A percentile compares a stretch with the other conserved stretches of the same genome.
These are phyloP conservation scores for Rhombomys opimus DNA, from an alignment of 2,113 vertebrate genomes.

Conservation along the genomic window DNA sequence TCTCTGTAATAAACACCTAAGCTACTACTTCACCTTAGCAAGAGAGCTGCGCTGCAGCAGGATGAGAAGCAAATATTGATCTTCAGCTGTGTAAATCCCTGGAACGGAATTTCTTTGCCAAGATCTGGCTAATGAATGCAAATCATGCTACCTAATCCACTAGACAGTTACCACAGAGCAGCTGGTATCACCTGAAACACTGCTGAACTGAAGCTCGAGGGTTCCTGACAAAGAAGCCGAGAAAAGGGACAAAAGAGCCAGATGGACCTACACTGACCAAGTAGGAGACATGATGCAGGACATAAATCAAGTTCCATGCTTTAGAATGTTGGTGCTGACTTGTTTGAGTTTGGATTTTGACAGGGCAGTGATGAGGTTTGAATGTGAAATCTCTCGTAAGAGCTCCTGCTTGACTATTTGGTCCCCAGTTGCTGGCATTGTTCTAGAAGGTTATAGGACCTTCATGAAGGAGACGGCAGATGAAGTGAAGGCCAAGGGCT, in stretches of 20 bases:
- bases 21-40: conserved; percentile 84
- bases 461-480: background rate
- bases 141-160: conserved; percentile 78
- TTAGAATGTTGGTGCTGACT: background rate
- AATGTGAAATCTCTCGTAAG: background rate
- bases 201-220: conserved; percentile 74
- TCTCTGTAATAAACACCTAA: conserved; percentile 83
- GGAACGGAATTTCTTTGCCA: conserved; percentile 80
- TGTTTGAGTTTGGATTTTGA: background rate
- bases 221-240: conserved; percentile 72
- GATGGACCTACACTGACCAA: background rate
- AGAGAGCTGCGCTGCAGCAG: conserved; percentile 82
- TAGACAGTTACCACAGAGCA: conserved; percentile 75
- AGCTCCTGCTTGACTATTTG: background rate
- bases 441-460: background rate
- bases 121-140: conserved; percentile 80
- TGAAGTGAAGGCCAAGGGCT: accelerated
- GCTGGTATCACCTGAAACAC: conserved; percentile 58
- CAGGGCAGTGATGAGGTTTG: background rate
- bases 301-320: background rate
- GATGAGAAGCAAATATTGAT: conserved; percentile 82
- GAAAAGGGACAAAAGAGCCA: background rate
- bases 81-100: conserved; percentile 73
- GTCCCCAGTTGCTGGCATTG: background rate
- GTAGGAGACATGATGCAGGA: background rate